Evolutionary conservation across 2,113 vertebrate genomes (phyloP), one percentile per base, ranked within the genome.

Genomic region (Strix uralensis): DNA sequence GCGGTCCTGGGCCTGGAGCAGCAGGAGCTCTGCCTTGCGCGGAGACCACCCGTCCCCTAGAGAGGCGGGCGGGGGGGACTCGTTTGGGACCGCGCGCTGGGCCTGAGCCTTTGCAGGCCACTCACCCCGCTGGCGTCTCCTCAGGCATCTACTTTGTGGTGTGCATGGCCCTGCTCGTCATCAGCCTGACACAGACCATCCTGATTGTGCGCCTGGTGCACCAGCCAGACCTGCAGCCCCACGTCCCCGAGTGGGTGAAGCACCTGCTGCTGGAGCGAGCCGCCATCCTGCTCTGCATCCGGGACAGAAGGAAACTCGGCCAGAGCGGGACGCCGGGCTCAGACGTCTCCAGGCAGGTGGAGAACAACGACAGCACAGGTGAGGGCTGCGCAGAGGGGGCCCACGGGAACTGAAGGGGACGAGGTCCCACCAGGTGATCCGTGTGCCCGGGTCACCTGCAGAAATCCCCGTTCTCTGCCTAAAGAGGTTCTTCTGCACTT

Each of bases 101-200:
- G 6, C 52, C 11, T 1, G 23, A 83, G 13, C 34, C 57, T 44
- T 52, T 25, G 34, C 20, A 19, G 79, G 85, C 46, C 34, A 1
- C 69, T 90, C 72, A 74, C 23, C 8, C 49, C 3, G 1, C 18
- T 11, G 58, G 16, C 38, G 5, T 30, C 38, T 46, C 70, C 66
- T 1, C 96, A 99, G 99, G 99, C 23, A 97, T 99, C 93, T 99
- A 99, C 95, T 99, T 99, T 4, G 98, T 99, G 72, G 99, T 99
- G 40, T 99, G 99, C 97, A 99, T 99, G 99, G 99, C 99, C 0
- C 97, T 99, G 79, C 98, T 99, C 29, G 99, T 99, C 84, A 98
- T 99, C 97, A 99, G 99, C 97, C 97, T 99, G 87, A 99, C 98
- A 0, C 99, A 99, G 96, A 99, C 99, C 8, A 99, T 99, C 94